Evolutionary conservation across 1,140 invertebrate species (phyloP).

Genomic region (Amphibalanus amphitrite): DNA sequence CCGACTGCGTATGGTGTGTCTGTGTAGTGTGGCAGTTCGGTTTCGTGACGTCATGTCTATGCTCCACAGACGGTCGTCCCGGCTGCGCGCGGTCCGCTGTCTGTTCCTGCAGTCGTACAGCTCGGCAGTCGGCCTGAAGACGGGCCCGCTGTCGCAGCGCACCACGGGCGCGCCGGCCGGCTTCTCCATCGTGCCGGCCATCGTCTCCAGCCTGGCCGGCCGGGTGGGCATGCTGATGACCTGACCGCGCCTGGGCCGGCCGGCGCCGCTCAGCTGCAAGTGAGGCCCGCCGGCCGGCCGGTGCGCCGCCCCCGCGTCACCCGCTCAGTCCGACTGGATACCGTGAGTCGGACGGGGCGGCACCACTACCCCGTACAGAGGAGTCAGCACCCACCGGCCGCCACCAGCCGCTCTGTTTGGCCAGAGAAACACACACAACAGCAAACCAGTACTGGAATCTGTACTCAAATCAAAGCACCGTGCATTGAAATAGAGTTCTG

Average conservation of each 20-base stretch:
- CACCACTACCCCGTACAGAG: too few species aligned
- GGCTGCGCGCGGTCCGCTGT: neutral
- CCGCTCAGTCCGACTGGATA: neutral
- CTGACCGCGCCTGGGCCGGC: neutral
- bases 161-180: neutral
- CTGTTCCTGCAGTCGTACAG: conserved; percentile 1
- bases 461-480: too few species aligned
- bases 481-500: too few species aligned
- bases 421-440: too few species aligned
- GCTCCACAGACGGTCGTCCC: neutral
- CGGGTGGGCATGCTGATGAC: neutral
- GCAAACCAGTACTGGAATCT: too few species aligned
- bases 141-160: neutral
- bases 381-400: too few species aligned
- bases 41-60: too few species aligned
- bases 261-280: neutral
- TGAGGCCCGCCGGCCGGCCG: neutral
- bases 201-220: neutral
- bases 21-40: too few species aligned
- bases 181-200: neutral
- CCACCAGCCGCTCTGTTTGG: too few species aligned
- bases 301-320: neutral
- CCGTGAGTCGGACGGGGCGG: too few species aligned
- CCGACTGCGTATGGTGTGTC: neutral
- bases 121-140: neutral